Evolutionary conservation across 2,113 vertebrate species (phyloP).

Genomic region (Neotoma lepida): DNA sequence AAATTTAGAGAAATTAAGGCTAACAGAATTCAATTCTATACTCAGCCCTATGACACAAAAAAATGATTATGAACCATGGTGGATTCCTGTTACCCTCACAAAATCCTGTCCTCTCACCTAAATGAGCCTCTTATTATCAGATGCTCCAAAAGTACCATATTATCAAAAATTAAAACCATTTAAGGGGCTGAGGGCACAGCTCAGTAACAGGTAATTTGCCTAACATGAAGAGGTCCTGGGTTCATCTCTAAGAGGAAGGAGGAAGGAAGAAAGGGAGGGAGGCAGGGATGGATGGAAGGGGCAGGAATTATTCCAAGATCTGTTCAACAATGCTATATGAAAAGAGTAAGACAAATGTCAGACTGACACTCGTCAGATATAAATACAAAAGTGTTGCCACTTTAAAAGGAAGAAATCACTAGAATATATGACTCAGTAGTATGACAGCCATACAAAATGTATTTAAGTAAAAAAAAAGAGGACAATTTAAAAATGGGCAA

Average conservation of each 20-base stretch:
- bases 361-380: neutral
- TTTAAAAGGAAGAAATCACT: neutral
- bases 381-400: neutral
- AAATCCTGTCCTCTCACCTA: neutral
- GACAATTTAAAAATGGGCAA: neutral
- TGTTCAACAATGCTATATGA: neutral
- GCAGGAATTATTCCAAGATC: neutral
- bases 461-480: neutral
- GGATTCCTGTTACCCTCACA: neutral
- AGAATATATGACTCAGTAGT: neutral
- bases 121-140: neutral
- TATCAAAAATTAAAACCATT: neutral
- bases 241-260: neutral
- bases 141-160: neutral
- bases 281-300: neutral
- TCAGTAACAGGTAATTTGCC: neutral
- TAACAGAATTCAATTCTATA: slow-evolving; percentile 28
- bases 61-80: neutral
- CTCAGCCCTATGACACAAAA: neutral
- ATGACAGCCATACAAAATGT: neutral
- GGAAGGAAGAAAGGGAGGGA: neutral
- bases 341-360: neutral
- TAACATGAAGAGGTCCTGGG: neutral
- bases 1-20: slow-evolving; percentile 5
- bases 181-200: neutral